Percentiles rank a stretch among this genome's conserved stretches.
phyloP scores from a whole-genome alignment of 1,140 invertebrate genomes.

The Hycleus phaleratus region DNA sequence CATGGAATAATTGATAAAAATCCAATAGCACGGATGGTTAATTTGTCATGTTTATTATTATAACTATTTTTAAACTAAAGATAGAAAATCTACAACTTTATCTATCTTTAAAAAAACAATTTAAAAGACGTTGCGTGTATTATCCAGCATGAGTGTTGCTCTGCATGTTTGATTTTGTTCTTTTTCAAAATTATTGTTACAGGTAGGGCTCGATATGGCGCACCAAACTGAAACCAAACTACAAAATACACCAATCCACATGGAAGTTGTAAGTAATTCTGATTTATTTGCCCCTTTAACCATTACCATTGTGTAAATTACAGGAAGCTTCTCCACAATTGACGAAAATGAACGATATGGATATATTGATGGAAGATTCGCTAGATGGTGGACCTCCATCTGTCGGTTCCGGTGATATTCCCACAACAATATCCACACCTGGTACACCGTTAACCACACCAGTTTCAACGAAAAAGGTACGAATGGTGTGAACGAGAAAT shows the following conservation, averaged over 20 bases:
- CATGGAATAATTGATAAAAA: slow-evolving; percentile 17
- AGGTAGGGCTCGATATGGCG: slow-evolving; percentile 46
- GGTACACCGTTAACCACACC: slow-evolving; percentile 28
- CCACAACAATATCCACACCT: slow-evolving; percentile 33
- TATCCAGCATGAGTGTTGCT: slow-evolving; percentile 5
- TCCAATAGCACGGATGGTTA: not conserved
- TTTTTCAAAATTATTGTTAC: slow-evolving; percentile 34
- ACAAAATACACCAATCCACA: slow-evolving; percentile 37
- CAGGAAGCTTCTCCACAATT: slow-evolving; percentile 48
- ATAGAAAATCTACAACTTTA: not conserved
- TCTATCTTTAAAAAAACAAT: too few relatives aligned
- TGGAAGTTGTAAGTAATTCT: slow-evolving; percentile 45
- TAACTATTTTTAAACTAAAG: not conserved
- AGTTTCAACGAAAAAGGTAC: slow-evolving; percentile 41
- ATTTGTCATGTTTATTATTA: not conserved
- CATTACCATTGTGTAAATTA: slow-evolving; percentile 12
- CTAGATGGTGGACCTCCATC: slow-evolving; percentile 66
- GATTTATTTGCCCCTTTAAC: not conserved
- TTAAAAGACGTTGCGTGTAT: not conserved
- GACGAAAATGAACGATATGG: slow-evolving; percentile 51
- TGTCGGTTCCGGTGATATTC: slow-evolving; percentile 59
- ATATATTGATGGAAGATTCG: slow-evolving; percentile 58
- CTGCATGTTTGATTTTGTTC: slow-evolving; percentile 8
- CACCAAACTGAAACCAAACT: slow-evolving; percentile 43
- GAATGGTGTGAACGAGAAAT: not conserved